Evolutionary conservation across 2,113 vertebrate genomes (phyloP), one percentile per base, ranked within the genome.

Genomic region (Esox niger): DNA sequence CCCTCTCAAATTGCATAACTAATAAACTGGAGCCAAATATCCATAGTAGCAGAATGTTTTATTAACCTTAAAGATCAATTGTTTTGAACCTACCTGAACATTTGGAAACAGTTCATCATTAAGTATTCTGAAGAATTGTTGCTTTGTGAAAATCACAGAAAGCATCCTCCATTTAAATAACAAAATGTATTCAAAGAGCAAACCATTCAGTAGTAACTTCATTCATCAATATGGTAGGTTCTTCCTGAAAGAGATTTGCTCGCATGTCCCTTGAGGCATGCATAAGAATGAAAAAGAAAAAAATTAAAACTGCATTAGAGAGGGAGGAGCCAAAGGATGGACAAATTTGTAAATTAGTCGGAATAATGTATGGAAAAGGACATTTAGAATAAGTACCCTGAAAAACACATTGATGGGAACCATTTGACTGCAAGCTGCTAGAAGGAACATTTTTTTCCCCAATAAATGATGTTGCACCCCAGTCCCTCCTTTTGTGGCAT

Each of bases 51-150:
- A 57, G 52, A 38, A 55, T 9, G 23, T n/a, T 26, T 55, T 25
- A 66, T 56, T 78, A 62, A 70, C 75, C 17, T 70, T 33, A 59
- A 52, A 38, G 67, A 59, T 61, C 61, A 63, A 69, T 46, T 15
- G 59, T 60, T 38, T 49, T 11, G 33, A 75, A 73, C 66, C 64
- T 35, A 29, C 71, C 60, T 62, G 66, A 65, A 70, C 79, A 84
- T 69, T 67, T 81, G 77, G 61, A 66, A 68, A 77, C 62, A 72
- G 69, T 77, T 71, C 55, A 75, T 78, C 63, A 71, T 11, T 2
- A 25, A 10, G 62, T 30, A 64, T 54, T 27, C 52, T 61, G 27
- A 69, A 79, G 80, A 13, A 66, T 54, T 59, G 46, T 32, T 11
- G 17, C 46, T 10, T 47, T 21, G n/a, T 0, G 31, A 46, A 60